Base-by-base conservation (phyloP, 1,140 invertebrate species). In the Cataglyphis hispanica region DNA sequence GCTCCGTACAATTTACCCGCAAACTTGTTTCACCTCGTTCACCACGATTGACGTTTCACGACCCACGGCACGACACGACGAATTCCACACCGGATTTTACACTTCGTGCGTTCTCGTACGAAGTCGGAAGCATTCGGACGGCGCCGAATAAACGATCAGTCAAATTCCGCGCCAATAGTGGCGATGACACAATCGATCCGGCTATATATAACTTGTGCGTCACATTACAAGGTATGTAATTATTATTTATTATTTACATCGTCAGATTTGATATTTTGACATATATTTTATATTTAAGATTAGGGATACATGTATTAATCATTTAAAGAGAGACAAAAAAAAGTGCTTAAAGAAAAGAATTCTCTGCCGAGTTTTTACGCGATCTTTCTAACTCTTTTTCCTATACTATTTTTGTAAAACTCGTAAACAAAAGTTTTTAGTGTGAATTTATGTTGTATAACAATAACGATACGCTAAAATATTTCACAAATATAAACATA, bases 141-240 rank as follows among this genome's bases (percentile, higher is more conserved):
- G 43, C 25, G 10, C 11, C 34, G 10, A 46, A 1, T 34, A 19
- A 61, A 61, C 13, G 27, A 1, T 22, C n/a, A 19, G 11, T 46
- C 16, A 64, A 31, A 5, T 25, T 22, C 37, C 6, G 11, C n/a
- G 19, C 60, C 75, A 64, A 77, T 63, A 22, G 16, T 11, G 46
- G 27, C 40, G 40, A 46, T 22, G 75, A 64, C 34, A 27, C 8
- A 60, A 76, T 22, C 22, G 56, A n/a, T 22, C 10, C 11, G 5
- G 70, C 13, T 74, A 74, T 74, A 74, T 74, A 74, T 74, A 74
- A 74, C 46, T 11, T 11, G 37, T 74, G n/a, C 50, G 10, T 74
- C 50, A 58, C 22, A 40, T 19, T 53, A 64, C 31, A 19, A 34
- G 40, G 40, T 43, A 43, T 43, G 40, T 43, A 11, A 43, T 43